A percentile compares a stretch with the other conserved stretches of the same genome.
These are phyloP conservation scores for Pogonocichla stellata DNA, from an alignment of 2,113 vertebrate species.

Conservation along the genomic window DNA sequence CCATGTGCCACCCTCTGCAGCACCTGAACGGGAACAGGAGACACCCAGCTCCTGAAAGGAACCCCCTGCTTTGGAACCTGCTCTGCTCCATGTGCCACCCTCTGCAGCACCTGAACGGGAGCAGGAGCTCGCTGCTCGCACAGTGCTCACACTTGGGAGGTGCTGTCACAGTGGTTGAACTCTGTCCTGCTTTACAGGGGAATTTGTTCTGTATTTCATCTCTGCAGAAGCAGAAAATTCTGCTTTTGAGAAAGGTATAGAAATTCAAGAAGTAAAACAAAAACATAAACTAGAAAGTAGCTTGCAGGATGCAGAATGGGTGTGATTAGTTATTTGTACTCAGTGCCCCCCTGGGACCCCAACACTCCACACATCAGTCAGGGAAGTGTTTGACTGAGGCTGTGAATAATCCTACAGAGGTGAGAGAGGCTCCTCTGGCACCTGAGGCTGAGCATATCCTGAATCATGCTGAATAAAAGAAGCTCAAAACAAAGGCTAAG, in stretches of 20 bases:
- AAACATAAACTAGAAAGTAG: neutral
- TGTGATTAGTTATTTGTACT: neutral
- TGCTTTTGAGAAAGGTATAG: neutral
- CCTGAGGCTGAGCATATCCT: neutral
- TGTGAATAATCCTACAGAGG: fast-evolving
- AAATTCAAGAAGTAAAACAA: neutral
- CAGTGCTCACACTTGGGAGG: neutral
- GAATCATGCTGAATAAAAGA: neutral
- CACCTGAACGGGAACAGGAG: too few relatives aligned
- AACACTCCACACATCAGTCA: fast-evolving
- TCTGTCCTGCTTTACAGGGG: neutral
- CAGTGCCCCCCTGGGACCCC: neutral
- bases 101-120: too few relatives aligned
- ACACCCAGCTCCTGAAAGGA: too few relatives aligned
- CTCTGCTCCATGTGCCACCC: too few relatives aligned
- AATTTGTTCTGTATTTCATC: neutral
- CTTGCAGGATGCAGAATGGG: neutral
- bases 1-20: too few relatives aligned
- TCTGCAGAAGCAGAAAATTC: neutral
- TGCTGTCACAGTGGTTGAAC: fast-evolving
- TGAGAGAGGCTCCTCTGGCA: neutral
- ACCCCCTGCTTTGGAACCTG: too few relatives aligned
- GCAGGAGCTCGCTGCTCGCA: neutral
- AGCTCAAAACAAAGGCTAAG: neutral
- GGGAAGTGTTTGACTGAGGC: fast-evolving